Conservation (phyloP, 2,797 vertebrate genomes). For the Sebastes umbrosus region DNA sequence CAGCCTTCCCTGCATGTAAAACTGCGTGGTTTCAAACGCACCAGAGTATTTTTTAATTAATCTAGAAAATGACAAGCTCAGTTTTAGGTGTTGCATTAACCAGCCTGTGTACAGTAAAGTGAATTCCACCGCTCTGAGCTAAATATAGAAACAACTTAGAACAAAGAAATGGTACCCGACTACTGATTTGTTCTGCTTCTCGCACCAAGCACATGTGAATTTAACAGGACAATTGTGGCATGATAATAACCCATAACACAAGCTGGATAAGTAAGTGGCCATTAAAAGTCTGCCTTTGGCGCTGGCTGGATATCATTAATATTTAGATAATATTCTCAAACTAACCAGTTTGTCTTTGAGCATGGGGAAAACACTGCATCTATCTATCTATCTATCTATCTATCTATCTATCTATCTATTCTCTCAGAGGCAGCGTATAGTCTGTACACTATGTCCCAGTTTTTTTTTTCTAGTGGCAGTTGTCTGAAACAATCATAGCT, state of each 20-base stretch:
- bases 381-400: not conserved
- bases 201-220: not conserved
- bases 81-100: conserved; percentile 21
- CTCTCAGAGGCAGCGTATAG: conserved; percentile 3
- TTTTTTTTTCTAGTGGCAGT: conserved; percentile 35
- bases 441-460: conserved; percentile 36
- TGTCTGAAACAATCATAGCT: conserved; percentile 35
- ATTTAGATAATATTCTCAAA: not conserved
- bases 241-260: not conserved
- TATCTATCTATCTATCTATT: conserved; percentile 1
- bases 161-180: conserved; percentile 35
- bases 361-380: not conserved
- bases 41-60: conserved; percentile 16
- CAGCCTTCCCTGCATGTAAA: conserved; percentile 13
- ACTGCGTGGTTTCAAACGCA: not conserved
- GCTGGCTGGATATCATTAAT: conserved; percentile 6
- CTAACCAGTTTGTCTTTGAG: not conserved
- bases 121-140: conserved; percentile 21
- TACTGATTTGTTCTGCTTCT: conserved; percentile 23
- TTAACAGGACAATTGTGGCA: conserved; percentile 9
- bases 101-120: conserved; percentile 20
- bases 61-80: not conserved
- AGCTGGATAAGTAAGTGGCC: not conserved
- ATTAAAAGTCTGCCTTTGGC: not conserved
- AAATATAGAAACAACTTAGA: conserved; percentile 51